Percentiles rank a stretch among this genome's conserved stretches.
Conservation (phyloP, 2,113 vertebrate genomes). For the Platysteira castanea region DNA sequence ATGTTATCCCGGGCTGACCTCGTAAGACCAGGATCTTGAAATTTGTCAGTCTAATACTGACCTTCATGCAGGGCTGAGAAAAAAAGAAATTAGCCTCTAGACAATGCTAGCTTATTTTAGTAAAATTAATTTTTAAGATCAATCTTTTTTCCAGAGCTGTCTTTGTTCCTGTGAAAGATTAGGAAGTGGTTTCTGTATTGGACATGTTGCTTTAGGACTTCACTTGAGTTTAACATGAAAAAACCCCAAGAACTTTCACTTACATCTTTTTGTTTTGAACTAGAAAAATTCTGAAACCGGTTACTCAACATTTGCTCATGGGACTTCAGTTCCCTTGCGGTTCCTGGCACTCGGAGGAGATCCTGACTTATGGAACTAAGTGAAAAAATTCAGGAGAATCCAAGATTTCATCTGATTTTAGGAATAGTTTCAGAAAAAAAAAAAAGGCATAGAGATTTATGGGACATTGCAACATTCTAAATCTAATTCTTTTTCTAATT, state of each 20-base stretch:
- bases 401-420: neutral
- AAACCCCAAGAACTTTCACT: neutral
- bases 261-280: neutral
- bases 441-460: too few species aligned
- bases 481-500: neutral
- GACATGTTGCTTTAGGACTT: neutral
- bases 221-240: neutral
- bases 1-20: conserved; percentile 12
- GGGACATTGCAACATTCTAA: neutral
- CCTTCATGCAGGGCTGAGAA: neutral
- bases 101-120: neutral
- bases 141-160: neutral
- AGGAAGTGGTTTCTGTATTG: neutral
- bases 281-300: neutral
- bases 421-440: neutral
- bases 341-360: neutral
- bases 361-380: neutral
- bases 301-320: neutral
- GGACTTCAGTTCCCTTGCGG: neutral
- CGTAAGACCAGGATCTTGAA: neutral
- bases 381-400: neutral
- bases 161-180: neutral
- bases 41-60: neutral
- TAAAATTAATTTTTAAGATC: conserved; percentile 36
- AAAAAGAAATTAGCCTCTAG: neutral